phyloP scores from a whole-genome alignment of 2,888 invertebrate species.

The Hirtodrosophila confusa region DNA sequence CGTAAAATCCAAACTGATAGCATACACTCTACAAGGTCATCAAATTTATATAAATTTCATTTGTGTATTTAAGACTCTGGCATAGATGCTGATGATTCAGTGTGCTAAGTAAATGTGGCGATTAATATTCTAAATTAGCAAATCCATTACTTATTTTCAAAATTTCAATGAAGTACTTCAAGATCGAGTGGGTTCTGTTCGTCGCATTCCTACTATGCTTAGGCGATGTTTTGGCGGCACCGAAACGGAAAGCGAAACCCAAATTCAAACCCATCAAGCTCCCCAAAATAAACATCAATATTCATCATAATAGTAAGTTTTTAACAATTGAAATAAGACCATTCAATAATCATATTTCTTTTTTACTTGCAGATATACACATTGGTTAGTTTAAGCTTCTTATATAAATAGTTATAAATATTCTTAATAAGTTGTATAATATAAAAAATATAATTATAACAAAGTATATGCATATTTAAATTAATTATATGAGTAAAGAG shows the following conservation, averaged over 20 bases:
- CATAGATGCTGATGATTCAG: conserved; percentile 8
- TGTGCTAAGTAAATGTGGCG: conserved; percentile 7
- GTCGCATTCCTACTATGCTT: conserved; percentile 29
- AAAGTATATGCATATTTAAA: not conserved
- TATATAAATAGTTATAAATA: not conserved
- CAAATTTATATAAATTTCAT: conserved; percentile 1
- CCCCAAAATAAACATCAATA: conserved; percentile 56
- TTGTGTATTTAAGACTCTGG: conserved; percentile 29
- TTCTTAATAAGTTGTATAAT: conserved; percentile 3
- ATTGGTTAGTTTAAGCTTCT: conserved; percentile 40
- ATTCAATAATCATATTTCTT: not conserved
- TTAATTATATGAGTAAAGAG: too few relatives aligned
- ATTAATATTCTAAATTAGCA: not conserved
- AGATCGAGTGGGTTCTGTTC: conserved; percentile 45
- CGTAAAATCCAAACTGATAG: conserved; percentile 44
- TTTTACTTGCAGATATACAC: conserved; percentile 51
- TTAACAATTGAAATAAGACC: not conserved
- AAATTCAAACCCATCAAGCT: conserved; percentile 16
- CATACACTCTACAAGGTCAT: conserved; percentile 4
- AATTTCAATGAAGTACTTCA: conserved; percentile 58
- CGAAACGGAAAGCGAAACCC: conserved; percentile 40
- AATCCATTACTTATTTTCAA: not conserved
- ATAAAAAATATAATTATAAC: not conserved
- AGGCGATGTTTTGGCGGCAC: conserved; percentile 36
- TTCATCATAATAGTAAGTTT: conserved; percentile 65